Conservation (phyloP, 2,888 invertebrate species). For the Matsumyia berberina region DNA sequence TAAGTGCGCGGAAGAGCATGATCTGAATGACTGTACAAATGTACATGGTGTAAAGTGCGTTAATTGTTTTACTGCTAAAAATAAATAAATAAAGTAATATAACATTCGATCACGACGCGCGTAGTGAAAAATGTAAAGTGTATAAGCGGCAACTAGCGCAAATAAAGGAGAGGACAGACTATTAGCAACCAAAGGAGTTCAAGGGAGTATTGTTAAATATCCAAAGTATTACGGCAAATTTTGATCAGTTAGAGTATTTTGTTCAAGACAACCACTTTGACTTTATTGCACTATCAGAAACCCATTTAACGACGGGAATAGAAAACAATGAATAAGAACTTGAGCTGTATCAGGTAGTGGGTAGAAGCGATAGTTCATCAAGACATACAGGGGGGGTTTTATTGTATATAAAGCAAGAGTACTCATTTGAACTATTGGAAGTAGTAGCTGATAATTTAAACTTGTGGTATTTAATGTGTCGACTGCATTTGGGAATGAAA, state of each 20-base stretch:
- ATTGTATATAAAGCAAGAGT: not conserved
- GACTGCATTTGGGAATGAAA: too few relatives aligned
- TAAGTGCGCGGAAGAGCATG: too few relatives aligned
- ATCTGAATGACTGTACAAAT: too few relatives aligned
- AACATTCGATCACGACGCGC: not conserved
- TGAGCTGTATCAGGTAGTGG: not conserved
- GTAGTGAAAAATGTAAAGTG: constrained; percentile 1
- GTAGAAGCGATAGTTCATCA: constrained; percentile 18
- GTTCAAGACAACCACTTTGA: not conserved
- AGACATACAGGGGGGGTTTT: constrained; percentile 1
- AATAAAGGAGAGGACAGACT: constrained; percentile 4
- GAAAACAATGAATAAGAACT: not conserved
- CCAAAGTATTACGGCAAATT: not conserved
- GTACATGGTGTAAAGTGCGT: too few relatives aligned
- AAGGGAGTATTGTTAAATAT: not conserved
- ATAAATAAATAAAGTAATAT: too few relatives aligned
- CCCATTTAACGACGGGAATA: not conserved
- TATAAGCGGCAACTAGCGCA: not conserved
- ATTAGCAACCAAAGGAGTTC: constrained; percentile 7
- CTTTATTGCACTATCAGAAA: constrained; percentile 17
- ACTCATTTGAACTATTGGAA: not conserved
- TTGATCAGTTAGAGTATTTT: not conserved
- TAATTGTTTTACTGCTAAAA: too few relatives aligned
- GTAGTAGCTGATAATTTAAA: not conserved
- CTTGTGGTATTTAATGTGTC: constrained; percentile 5